Evolutionary conservation across 2,113 vertebrate genomes (phyloP), one percentile per base, ranked within the genome.

Genomic region (Pituophis catenifer): DNA sequence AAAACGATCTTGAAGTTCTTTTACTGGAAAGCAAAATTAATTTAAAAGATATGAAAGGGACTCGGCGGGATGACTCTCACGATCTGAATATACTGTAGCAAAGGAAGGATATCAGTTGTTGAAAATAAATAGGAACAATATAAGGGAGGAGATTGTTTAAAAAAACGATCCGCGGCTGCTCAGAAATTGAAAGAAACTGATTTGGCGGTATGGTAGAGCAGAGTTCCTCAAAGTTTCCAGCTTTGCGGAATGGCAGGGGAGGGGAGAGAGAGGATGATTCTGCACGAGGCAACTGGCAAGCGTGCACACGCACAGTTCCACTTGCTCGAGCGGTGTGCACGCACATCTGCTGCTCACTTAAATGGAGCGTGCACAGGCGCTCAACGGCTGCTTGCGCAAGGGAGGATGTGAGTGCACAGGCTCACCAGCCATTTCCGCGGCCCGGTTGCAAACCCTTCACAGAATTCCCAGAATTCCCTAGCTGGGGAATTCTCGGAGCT

Each of bases 321-420:
- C 2, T 15, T 70, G 3, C 0, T n/a, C 4, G 1, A n/a, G 29
- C 0, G 0, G 62, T 0, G 4, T 70, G 29, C 11, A n/a, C 0
- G 1, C 1, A 6, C 29, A 15, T 12, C 62, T n/a, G 62, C 5
- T 13, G 29, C 11, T 70, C 62, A 70, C 29, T 70, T 70, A 70
- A 70, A 70, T n/a, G 62, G 62, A 70, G 29, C 0, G 4, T n/a
- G 29, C 62, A n/a, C 0, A 0, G 12, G 12, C 2, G 1, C 1
- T 70, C 26, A n/a, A 29, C 12, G 0, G 1, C 3, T 65, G 62
- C 4, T 65, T n/a, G 62, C 3, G 26, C 26, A 65, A 65, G 58
- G n/a, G 62, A n/a, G 29, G 26, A n/a, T 70, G 29, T n/a, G 62
- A 0, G 3, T 70, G 62, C 29, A 70, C 29, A n/a, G 29, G 62